phyloP scores from a whole-genome alignment of 1,140 invertebrate genomes.

The Pseudomyrmex gracilis region DNA sequence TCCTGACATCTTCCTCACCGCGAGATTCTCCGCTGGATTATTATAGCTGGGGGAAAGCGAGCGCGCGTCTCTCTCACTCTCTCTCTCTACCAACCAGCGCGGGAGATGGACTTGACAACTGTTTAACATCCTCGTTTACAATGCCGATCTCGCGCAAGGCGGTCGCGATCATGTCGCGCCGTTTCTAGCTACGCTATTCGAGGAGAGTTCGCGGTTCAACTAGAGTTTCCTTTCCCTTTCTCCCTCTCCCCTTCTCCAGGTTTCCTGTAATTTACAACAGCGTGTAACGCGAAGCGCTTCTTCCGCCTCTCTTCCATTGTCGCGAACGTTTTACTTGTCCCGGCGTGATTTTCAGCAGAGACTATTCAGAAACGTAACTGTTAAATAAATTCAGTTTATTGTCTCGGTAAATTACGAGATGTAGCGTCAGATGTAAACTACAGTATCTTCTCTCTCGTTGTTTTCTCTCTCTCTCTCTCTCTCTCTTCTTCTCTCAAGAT shows the following conservation, averaged over 20 bases:
- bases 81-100: slow-evolving; percentile 69
- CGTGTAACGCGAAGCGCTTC: slow-evolving; percentile 46
- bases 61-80: not conserved
- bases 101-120: slow-evolving; percentile 81
- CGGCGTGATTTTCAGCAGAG: slow-evolving; percentile 30
- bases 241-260: not conserved
- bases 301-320: slow-evolving; percentile 51
- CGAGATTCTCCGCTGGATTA: slow-evolving; percentile 64
- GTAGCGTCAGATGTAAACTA: not conserved
- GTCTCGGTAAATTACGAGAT: slow-evolving; percentile 14
- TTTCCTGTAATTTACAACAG: slow-evolving; percentile 49
- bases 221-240: too few species aligned
- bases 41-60: slow-evolving; percentile 55
- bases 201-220: slow-evolving; percentile 39
- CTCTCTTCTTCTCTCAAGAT: too few species aligned
- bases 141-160: slow-evolving; percentile 64
- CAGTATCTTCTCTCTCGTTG: not conserved
- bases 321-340: slow-evolving; percentile 33
- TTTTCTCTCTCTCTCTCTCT: not conserved
- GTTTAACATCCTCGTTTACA: slow-evolving; percentile 79
- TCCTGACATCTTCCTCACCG: slow-evolving; percentile 30
- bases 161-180: slow-evolving; percentile 45
- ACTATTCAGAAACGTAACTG: slow-evolving; percentile 26
- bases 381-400: slow-evolving; percentile 43
- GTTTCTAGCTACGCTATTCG: not conserved